Percentiles rank a stretch among this genome's conserved stretches.
These are phyloP conservation scores for Panagrolaimus sp. DNA, from an alignment of 1,140 invertebrate species.

Conservation along the genomic window DNA sequence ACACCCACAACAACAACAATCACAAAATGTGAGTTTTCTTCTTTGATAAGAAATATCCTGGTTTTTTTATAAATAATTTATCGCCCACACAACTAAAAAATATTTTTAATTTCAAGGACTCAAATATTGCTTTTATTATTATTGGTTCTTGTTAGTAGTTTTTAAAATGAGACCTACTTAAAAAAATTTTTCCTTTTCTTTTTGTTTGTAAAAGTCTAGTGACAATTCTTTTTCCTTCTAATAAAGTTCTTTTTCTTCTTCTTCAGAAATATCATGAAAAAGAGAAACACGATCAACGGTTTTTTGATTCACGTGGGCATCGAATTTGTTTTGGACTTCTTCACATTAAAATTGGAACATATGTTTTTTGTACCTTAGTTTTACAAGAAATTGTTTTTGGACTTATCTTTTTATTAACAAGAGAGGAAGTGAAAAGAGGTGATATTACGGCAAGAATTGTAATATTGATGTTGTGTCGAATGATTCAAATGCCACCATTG, in stretches of 20 bases:
- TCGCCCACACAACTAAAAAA: not conserved
- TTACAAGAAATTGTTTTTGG: constrained; percentile 9
- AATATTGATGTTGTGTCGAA: constrained; percentile 5
- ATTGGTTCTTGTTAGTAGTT: no score
- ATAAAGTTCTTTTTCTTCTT: not conserved
- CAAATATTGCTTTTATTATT: no score
- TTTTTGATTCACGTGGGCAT: constrained; percentile 6
- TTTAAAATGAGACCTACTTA: no score
- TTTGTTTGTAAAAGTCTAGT: no score
- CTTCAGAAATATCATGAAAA: constrained; percentile 12
- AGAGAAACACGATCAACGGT: not conserved
- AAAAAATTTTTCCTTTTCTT: no score
- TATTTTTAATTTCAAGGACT: not conserved
- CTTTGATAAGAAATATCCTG: no score
- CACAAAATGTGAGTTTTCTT: not conserved
- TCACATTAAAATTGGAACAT: constrained; percentile 11
- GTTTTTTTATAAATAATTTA: no score
- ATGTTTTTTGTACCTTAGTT: constrained; percentile 14
- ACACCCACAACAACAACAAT: not conserved
- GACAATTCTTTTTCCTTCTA: no score
- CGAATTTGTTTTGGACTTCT: constrained; percentile 8
- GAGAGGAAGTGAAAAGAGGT: constrained; percentile 2
- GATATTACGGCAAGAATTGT: constrained; percentile 8
- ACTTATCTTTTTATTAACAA: constrained; percentile 9
- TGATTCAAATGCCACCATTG: constrained; percentile 1